These are phyloP conservation scores for Eufriesea mexicana DNA, from an alignment of 1,140 invertebrate species.

Conservation along the genomic window DNA sequence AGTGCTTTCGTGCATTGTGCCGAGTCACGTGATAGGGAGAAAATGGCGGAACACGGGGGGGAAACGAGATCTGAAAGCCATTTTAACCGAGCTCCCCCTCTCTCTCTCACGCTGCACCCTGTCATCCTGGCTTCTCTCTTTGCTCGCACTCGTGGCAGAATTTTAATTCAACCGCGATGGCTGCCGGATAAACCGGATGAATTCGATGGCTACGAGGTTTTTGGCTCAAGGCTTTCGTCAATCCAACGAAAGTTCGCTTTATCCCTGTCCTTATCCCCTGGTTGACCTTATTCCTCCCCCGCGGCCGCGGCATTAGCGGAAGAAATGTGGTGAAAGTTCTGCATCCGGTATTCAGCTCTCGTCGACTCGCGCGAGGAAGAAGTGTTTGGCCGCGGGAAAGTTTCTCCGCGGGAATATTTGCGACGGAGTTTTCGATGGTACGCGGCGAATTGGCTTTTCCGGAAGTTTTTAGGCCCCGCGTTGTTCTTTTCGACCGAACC, in stretches of 20 bases:
- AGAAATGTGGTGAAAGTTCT: conserved; percentile 64
- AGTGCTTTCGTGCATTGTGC: neutral
- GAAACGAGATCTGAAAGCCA: conserved; percentile 24
- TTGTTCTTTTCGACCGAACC: neutral
- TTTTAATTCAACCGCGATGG: conserved; percentile 50
- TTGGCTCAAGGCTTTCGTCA: conserved; percentile 63
- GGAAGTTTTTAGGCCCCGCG: conserved; percentile 4
- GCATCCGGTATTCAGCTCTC: conserved; percentile 58
- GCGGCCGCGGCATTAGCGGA: conserved; percentile 50
- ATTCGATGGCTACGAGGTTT: conserved; percentile 56
- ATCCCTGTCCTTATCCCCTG: conserved; percentile 50
- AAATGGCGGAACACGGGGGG: neutral
- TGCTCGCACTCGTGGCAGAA: neutral
- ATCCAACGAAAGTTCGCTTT: conserved; percentile 51
- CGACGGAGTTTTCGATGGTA: conserved; percentile 17
- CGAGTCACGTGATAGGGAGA: neutral
- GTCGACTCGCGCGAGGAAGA: conserved; percentile 6
- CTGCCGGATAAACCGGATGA: conserved; percentile 43
- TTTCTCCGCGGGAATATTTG: conserved; percentile 33
- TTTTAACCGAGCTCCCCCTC: neutral
- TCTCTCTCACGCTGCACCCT: too few relatives aligned
- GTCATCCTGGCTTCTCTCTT: too few relatives aligned
- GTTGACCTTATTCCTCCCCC: conserved; percentile 53
- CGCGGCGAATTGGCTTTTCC: conserved; percentile 31
- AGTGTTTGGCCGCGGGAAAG: conserved; percentile 51